Evolutionary conservation across 2,888 invertebrate species (phyloP).

Genomic region (Petrolisthes manimaculis): DNA sequence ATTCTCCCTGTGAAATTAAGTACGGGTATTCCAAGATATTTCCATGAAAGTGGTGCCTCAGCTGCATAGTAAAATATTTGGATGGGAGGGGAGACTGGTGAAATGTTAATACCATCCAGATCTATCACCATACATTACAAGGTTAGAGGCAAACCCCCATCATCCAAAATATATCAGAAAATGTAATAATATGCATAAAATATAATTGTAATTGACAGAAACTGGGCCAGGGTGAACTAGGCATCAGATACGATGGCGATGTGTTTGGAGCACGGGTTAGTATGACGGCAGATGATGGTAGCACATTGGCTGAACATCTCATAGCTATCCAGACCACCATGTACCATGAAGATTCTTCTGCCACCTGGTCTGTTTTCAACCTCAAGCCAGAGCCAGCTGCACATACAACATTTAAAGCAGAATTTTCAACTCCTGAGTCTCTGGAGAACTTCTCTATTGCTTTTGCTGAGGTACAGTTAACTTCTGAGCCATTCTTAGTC

Average conservation of each 20-base stretch:
- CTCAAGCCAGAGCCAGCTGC: constrained; percentile 28
- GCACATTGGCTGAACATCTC: constrained; percentile 65
- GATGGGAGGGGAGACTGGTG: too few species aligned
- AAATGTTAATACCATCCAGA: too few species aligned
- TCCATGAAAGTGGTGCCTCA: too few species aligned
- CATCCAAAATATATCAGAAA: too few species aligned
- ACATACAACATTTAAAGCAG: constrained; percentile 32
- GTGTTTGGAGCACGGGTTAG: constrained; percentile 66
- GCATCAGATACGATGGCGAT: constrained; percentile 67
- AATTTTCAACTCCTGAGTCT: constrained; percentile 17
- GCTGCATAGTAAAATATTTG: too few species aligned
- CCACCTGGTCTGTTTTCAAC: constrained; percentile 51
- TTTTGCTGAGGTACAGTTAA: constrained; percentile 35
- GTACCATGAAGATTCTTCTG: constrained; percentile 37
- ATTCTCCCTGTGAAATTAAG: too few species aligned
- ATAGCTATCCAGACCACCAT: constrained; percentile 67
- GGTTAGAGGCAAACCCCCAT: too few species aligned
- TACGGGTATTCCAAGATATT: too few species aligned
- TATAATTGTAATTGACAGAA: constrained; percentile 24
- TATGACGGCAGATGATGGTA: constrained; percentile 62
- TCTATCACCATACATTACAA: too few species aligned
- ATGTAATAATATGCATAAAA: background rate
- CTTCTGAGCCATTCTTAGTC: too few species aligned
- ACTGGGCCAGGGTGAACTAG: constrained; percentile 64
- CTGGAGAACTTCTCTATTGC: constrained; percentile 38